Percentiles rank a stretch among this genome's conserved stretches.
Conservation (phyloP, 2,113 vertebrate genomes). For the Tachysurus fulvidraco region DNA sequence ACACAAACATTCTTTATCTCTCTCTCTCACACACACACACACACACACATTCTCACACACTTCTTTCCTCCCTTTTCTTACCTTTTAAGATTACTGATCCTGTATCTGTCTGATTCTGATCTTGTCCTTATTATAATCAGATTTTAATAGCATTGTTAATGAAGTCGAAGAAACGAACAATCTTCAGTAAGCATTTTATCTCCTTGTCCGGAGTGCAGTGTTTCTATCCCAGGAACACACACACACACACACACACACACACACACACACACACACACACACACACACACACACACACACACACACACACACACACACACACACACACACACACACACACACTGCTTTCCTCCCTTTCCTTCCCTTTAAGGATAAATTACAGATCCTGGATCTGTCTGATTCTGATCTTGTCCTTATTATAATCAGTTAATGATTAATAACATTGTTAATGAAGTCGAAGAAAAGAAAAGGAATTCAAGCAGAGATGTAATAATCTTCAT, state of each 20-base stretch:
- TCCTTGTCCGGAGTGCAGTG: not conserved
- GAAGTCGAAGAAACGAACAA: not conserved
- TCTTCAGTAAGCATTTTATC: not conserved
- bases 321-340: too few relatives aligned
- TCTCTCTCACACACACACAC: too few relatives aligned
- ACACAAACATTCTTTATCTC: conserved; percentile 31
- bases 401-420: not conserved
- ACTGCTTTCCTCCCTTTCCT: conserved; percentile 23
- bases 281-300: conserved; percentile 62
- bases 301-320: conserved; percentile 39
- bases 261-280: too few relatives aligned
- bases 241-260: too few relatives aligned
- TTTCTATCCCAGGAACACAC: not conserved
- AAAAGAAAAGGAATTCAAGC: not conserved
- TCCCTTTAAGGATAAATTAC: not conserved
- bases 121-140: not conserved
- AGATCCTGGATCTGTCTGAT: conserved; percentile 2
- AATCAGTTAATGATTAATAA: not conserved
- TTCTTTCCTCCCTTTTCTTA: conserved; percentile 23
- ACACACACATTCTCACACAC: too few relatives aligned
- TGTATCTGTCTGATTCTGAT: not conserved
- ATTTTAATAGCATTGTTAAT: not conserved
- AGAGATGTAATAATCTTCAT: not conserved
- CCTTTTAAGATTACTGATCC: not conserved
- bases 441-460: not conserved